A percentile compares a stretch with the other conserved stretches of the same genome.
These are phyloP conservation scores for Lasioglossum zephyrum DNA, from an alignment of 2,888 invertebrate genomes.

Conservation along the genomic window DNA sequence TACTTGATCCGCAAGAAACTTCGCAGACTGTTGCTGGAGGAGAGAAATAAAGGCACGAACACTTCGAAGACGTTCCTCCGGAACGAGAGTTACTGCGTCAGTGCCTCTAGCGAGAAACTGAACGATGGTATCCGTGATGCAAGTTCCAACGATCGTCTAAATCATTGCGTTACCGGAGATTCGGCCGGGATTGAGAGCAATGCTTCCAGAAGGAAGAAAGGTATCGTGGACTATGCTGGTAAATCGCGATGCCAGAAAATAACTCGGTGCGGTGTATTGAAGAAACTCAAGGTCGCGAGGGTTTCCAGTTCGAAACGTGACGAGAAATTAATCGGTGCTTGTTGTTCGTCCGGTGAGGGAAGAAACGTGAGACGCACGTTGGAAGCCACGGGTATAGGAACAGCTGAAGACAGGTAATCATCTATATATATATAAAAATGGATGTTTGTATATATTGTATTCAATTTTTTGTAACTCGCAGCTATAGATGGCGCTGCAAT, in stretches of 20 bases:
- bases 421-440: no score
- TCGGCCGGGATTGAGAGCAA: not conserved
- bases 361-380: not conserved
- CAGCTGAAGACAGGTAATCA: not conserved
- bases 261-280: not conserved
- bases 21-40: constrained; percentile 60
- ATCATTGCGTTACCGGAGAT: not conserved
- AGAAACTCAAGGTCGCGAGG: constrained; percentile 4
- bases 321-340: not conserved
- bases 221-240: not conserved
- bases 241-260: not conserved
- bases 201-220: not conserved
- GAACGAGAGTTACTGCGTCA: constrained; percentile 61
- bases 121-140: constrained; percentile 18
- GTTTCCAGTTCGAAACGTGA: not conserved
- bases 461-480: no score
- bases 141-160: not conserved
- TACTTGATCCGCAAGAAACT: constrained; percentile 71
- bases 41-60: constrained; percentile 64
- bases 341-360: not conserved
- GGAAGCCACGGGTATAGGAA: not conserved
- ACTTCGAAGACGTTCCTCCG: constrained; percentile 64
- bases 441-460: no score
- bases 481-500: no score
- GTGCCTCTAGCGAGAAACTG: constrained; percentile 60